A percentile compares a stretch with the other conserved stretches of the same genome.
Conservation (phyloP, 2,797 vertebrate genomes). For the Zalophus californianus region DNA sequence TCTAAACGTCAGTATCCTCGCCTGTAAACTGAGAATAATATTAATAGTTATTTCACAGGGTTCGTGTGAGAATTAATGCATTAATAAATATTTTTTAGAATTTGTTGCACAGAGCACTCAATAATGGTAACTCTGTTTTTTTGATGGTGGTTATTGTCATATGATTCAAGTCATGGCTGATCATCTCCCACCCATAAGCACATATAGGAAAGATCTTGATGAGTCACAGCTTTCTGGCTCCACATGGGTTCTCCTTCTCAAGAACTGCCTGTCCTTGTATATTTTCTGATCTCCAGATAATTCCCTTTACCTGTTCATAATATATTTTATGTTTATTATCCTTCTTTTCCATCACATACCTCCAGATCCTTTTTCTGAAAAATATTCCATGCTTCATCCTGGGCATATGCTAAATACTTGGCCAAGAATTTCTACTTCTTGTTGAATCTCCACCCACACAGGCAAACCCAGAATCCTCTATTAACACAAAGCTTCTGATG, state of each 20-base stretch:
- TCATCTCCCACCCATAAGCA: not conserved
- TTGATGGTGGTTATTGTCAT: not conserved
- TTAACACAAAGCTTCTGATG: not conserved
- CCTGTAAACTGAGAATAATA: not conserved
- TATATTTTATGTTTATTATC: not conserved
- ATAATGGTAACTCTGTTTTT: not conserved
- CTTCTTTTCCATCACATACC: not conserved
- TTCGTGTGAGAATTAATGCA: too few relatives aligned
- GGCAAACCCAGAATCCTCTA: not conserved
- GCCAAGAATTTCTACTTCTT: not conserved
- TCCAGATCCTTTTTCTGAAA: not conserved
- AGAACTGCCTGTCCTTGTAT: not conserved
- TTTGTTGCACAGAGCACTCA: not conserved
- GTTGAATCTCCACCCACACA: not conserved
- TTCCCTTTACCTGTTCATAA: not conserved
- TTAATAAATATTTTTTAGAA: not conserved
- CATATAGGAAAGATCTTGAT: not conserved
- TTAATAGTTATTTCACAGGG: not conserved
- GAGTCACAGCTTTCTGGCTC: not conserved
- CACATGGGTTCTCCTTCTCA: not conserved
- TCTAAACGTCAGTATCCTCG: not conserved
- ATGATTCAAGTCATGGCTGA: not conserved
- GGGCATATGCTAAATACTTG: not conserved
- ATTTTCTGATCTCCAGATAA: not conserved
- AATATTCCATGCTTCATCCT: too few relatives aligned